phyloP scores from a whole-genome alignment of 92 coral and sea anemone genomes.

The Scolanthus callimorphus region DNA sequence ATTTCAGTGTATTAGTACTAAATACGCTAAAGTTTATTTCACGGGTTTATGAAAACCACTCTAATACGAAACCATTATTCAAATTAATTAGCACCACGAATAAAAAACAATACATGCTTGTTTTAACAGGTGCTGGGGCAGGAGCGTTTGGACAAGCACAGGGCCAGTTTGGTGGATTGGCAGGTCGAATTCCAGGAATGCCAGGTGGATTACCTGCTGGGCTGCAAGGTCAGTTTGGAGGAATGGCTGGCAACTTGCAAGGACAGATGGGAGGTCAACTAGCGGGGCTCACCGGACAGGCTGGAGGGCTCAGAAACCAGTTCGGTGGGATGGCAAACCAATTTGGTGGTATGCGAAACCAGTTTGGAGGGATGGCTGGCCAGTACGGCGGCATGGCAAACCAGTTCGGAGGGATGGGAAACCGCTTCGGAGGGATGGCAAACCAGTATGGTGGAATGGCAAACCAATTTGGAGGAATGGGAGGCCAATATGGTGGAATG shows the following conservation, averaged over 20 bases:
- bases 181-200: too few relatives aligned
- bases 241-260: not conserved
- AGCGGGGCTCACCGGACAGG: slow-evolving; percentile 16
- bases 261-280: too few relatives aligned
- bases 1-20: too few relatives aligned
- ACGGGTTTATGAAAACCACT: too few relatives aligned
- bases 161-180: not conserved
- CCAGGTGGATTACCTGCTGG: slow-evolving; percentile 23
- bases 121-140: not conserved
- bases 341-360: slow-evolving; percentile 8
- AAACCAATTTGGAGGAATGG: slow-evolving; percentile 1
- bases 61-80: too few relatives aligned
- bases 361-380: slow-evolving; percentile 7
- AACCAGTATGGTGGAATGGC: not conserved
- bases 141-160: slow-evolving; percentile 1
- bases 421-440: not conserved
- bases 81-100: too few relatives aligned
- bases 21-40: too few relatives aligned
- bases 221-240: slow-evolving; percentile 9
- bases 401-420: slow-evolving; percentile 2
- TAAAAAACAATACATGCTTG: too few relatives aligned
- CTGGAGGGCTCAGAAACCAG: slow-evolving; percentile 2
- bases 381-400: not conserved
- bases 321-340: slow-evolving; percentile 15
- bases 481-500: not conserved